Evolutionary conservation across 2,113 vertebrate species (phyloP), one percentile per base, ranked within the genome.

Genomic region (Trinectes maculatus): DNA sequence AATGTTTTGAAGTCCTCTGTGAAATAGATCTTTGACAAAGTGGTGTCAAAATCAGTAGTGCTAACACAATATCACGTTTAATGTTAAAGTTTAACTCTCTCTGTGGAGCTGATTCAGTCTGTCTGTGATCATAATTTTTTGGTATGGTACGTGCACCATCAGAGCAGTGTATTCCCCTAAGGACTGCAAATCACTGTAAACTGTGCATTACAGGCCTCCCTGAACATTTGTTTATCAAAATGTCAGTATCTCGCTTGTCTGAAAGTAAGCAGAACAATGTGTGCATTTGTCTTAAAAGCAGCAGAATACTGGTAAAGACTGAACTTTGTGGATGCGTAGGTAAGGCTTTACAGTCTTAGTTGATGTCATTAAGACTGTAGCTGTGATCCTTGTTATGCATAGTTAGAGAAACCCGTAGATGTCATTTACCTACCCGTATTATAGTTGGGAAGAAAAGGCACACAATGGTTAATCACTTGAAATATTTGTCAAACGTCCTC

Each of bases 271-370:
- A 60, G 39, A 65, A 57, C 40, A 48, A 29, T 42, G 42, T 88
- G 51, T 84, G 62, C 25, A 43, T 87, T 85, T 87, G 34, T 83
- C 54, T 74, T 47, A 62, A 80, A 81, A 80, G 59, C 80, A 74
- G 77, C 86, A 65, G 56, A 71, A 69, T 60, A 70, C 55, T 73
- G 74, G 46, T 75, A 76, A 56, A 82, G 72, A 43, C 51, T 60
- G 74, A 63, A 18, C 65, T 71, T 44, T 80, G 49, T 57, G 54
- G 63, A 75, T 8, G 21, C 34, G 26, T 61, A 88, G 88, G 83
- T 90, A 87, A 85, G 85, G 18, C 40, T 59, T 42, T 25, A 33
- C 11, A 31, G 63, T 58, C 3, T 51, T n/a, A 33, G 8, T 73
- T 61, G 59, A 68, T 34, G 44, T 76, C 74, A 63, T 21, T 6